Base-by-base conservation (phyloP, 2,888 invertebrate species). In the Nineta flava region DNA sequence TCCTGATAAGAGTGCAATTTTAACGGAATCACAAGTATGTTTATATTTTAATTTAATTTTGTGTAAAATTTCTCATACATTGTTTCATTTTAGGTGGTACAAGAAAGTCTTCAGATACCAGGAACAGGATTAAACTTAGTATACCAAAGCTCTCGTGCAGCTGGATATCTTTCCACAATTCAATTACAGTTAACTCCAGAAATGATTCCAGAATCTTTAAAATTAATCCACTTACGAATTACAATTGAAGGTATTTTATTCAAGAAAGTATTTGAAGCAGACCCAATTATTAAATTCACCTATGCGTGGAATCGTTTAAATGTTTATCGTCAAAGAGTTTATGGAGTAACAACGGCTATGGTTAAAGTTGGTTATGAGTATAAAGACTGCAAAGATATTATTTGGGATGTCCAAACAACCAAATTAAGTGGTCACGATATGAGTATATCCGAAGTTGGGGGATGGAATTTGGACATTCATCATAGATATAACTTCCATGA, bases 401-500 rank as follows among this genome's bases (percentile, higher is more conserved):
- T 96, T 58, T 99, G 97, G 97, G 91, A 93, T 61, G 88, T 88
- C 19, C 91, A 94, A 64, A 92, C 93, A 1, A 93, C 94, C 0
- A 93, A 92, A 57, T 69, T 99, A 44, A 91, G 91, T 59, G 97
- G 96, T 1, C 93, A 92, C 62, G 94, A 95, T 62, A 91, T 96
- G 87, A 88, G 88, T 52, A 94, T 95, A 46, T 94, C 94, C 0
- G 94, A 94, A 67, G 88, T 95, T 38, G 96, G 95, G 1, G 94
- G 93, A 12, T 97, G 96, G 96, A 95, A 96, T 66, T 72, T 99
- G 57, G 93, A 97, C 65, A 92, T 96, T 55, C 96, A 97, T 70
- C 96, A 97, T 63, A 78, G 95, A 57, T 95, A 96, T 66, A 97
- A 99, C 66, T 93, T 92, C 76, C 93, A 96, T 62, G 95, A 96